These are phyloP conservation scores for Botia almorhae DNA, from an alignment of 2,797 vertebrate genomes.

Conservation along the genomic window DNA sequence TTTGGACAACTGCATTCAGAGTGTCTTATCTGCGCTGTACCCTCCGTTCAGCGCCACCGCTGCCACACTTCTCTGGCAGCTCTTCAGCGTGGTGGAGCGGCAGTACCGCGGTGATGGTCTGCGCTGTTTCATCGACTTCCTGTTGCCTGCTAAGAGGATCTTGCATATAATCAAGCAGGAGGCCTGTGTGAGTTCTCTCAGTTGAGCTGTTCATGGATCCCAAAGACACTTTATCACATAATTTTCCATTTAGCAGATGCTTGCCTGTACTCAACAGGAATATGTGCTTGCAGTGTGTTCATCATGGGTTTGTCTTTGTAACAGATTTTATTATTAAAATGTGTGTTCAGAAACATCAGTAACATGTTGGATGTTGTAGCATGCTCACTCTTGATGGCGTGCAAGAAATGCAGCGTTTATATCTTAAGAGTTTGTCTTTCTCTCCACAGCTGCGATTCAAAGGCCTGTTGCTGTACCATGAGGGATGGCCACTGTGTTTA, in stretches of 20 bases:
- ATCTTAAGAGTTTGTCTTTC: background rate
- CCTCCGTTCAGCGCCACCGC: conserved; percentile 83
- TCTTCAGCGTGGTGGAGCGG: conserved; percentile 84
- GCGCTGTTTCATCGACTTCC: conserved; percentile 84
- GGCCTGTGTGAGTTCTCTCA: conserved; percentile 78
- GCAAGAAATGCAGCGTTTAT: conserved; percentile 3
- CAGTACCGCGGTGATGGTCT: conserved; percentile 85
- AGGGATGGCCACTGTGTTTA: conserved; percentile 86
- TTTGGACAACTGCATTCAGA: conserved; percentile 84
- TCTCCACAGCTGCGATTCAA: conserved; percentile 78
- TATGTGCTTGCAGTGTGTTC: no score
- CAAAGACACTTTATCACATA: background rate
- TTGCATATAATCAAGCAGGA: conserved; percentile 81
- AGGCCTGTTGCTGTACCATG: conserved; percentile 81
- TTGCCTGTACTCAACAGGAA: background rate
- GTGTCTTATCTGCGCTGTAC: conserved; percentile 81
- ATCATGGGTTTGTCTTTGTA: background rate
- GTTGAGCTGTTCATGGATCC: background rate
- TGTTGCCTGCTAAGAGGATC: conserved; percentile 83
- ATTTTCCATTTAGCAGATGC: background rate
- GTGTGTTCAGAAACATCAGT: background rate
- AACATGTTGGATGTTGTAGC: background rate
- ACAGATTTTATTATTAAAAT: no score
- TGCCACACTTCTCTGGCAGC: conserved; percentile 86
- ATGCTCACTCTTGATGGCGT: background rate